Evolutionary conservation across 1,140 invertebrate species (phyloP), one percentile per base, ranked within the genome.

Genomic region (Bradynema listronoti): DNA sequence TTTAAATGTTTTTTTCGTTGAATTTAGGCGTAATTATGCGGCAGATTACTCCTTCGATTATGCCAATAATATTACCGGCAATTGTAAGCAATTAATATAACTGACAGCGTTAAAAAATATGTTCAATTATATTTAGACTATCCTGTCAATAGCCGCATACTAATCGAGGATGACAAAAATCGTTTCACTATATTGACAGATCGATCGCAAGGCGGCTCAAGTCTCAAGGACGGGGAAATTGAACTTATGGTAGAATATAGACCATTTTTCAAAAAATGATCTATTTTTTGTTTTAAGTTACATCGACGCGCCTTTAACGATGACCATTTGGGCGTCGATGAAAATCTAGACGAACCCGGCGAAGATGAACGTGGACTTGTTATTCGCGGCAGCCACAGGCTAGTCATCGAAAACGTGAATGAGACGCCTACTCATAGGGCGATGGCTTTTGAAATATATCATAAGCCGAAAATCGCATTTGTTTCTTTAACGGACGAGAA

Each of bases 61-160:
- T n/a, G n/a, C n/a, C n/a, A n/a, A n/a, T n/a, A n/a, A n/a, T n/a
- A n/a, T n/a, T n/a, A n/a, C n/a, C n/a, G n/a, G n/a, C n/a, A n/a
- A n/a, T n/a, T n/a, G n/a, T n/a, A n/a, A n/a, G n/a, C n/a, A n/a
- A n/a, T n/a, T n/a, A n/a, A n/a, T n/a, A n/a, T n/a, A n/a, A n/a
- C n/a, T n/a, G n/a, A n/a, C n/a, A n/a, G n/a, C n/a, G 11, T 25
- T n/a, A 57, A 46, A 50, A 24, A 34, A 56, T 41, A 22, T 19
- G 45, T 46, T 46, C 4, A 47, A 22, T 22, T 16, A 34, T 51
- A 19, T 63, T 67, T 73, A 97, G 97, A 79, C 96, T 94, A 79
- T 95, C 93, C 93, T 0, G 83, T 96, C 0, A 91, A 89, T 16
- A 86, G 86, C 4, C 84, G 87, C 57, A 90, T 95, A 22, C 81